A percentile compares a stretch with the other conserved stretches of the same genome.
Conservation (phyloP, 2,797 vertebrate species). For the Novumbra hubbsi region DNA sequence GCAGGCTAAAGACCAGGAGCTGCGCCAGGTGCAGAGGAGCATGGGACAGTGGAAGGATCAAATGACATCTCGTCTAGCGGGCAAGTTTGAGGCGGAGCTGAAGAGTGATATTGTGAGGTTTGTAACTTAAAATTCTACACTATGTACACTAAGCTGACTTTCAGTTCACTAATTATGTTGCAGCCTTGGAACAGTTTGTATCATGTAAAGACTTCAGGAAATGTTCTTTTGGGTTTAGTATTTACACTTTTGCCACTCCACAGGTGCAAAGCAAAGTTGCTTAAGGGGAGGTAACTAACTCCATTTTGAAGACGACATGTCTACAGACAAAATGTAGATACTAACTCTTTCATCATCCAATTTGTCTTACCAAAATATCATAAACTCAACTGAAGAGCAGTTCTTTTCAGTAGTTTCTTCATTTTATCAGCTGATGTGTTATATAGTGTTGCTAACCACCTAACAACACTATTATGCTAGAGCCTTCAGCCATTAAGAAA, state of each 20-base stretch:
- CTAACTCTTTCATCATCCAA: conserved; percentile 44
- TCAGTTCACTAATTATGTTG: neutral
- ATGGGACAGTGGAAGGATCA: conserved; percentile 73
- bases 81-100: conserved; percentile 71
- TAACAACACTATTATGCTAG: too few relatives aligned
- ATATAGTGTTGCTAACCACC: conserved; percentile 13
- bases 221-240: neutral
- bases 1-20: conserved; percentile 69
- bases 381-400: conserved; percentile 16
- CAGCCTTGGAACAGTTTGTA: neutral
- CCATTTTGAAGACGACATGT: conserved; percentile 7
- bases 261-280: conserved; percentile 74
- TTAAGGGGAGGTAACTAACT: conserved; percentile 70
- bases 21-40: conserved; percentile 67
- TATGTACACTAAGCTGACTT: neutral
- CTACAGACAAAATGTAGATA: conserved; percentile 18
- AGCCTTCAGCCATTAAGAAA: too few relatives aligned
- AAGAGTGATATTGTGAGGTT: conserved; percentile 73
- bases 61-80: conserved; percentile 63
- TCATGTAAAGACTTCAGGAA: neutral
- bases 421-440: neutral
- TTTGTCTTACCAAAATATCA: conserved; percentile 33
- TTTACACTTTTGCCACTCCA: conserved; percentile 33
- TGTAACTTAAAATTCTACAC: neutral
- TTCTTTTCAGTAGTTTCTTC: neutral